Base-by-base conservation (phyloP, 2,797 vertebrate species). In the Poeciliopsis presidionis region DNA sequence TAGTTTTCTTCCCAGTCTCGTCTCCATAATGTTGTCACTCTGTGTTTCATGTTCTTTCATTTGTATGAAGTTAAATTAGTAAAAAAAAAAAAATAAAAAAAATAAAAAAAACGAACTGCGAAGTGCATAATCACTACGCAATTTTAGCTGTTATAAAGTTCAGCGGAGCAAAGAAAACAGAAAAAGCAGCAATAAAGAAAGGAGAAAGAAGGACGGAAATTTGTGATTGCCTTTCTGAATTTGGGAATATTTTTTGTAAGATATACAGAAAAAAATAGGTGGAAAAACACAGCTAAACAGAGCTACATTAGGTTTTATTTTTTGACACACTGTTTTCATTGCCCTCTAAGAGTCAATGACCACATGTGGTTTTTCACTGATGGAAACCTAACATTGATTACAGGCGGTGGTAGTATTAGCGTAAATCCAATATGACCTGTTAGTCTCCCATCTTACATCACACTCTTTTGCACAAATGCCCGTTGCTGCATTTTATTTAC, bases 361-460 rank as follows among this genome's bases (percentile, higher is more conserved):
- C 47, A 41, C 51, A 74, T 75, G 76, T 16, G 18, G 51, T 33
- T 69, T 53, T 53, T 84, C 33, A 65, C n/a, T 75, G 28, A 63
- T 78, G 75, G 89, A 90, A 91, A 86, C 87, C 81, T 57, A 82
- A 53, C 45, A 90, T 81, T 22, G 81, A 88, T 76, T 61, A 30
- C 22, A 70, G 57, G 77, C 65, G 9, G 74, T 43, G 36, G 46
- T 70, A 69, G 72, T 72, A 76, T 69, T 49, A 80, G 81, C 65
- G 76, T 33, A 30, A 49, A 83, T 67, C 77, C 72, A 83, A 69
- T 78, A 79, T 46, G 22, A 80, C 28, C 57, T 1, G 0, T 47
- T 74, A 46, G 41, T 65, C 72, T 25, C 57, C 8, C 7, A 25
- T 43, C 78, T 59, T 51, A 41, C 55, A 14, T 73, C 71, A 45